Percentiles rank a stretch among this genome's conserved stretches.
These are phyloP conservation scores for Gasteruption jaculator DNA, from an alignment of 2,888 invertebrate species.

Conservation along the genomic window DNA sequence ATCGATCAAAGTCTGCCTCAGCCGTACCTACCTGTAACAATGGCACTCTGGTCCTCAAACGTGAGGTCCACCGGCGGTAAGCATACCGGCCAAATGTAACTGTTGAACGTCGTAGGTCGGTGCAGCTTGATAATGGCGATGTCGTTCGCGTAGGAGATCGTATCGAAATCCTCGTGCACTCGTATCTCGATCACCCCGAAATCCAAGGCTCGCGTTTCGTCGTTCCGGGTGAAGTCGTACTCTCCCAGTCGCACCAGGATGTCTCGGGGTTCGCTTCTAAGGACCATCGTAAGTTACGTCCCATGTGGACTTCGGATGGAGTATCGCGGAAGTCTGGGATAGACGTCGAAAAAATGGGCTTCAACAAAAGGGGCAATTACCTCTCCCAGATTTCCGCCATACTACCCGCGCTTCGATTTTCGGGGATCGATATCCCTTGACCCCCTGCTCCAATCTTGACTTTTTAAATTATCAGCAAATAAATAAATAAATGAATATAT, in stretches of 20 bases:
- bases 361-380: too few species aligned
- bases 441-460: too few species aligned
- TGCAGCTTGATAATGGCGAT: constrained; percentile 70
- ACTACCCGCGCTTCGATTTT: not conserved
- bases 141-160: constrained; percentile 69
- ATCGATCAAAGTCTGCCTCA: not conserved
- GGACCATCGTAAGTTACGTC: too few species aligned
- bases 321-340: too few species aligned
- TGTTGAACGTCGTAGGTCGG: constrained; percentile 65
- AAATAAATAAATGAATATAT: too few species aligned
- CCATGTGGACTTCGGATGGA: too few species aligned
- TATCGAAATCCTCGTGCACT: constrained; percentile 66
- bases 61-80: constrained; percentile 65
- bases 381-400: not conserved
- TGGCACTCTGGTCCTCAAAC: constrained; percentile 61
- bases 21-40: constrained; percentile 62
- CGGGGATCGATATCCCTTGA: too few species aligned
- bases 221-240: constrained; percentile 66
- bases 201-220: constrained; percentile 69
- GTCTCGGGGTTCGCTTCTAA: constrained; percentile 59
- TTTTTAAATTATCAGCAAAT: too few species aligned
- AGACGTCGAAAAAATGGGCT: too few species aligned
- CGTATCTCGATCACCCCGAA: constrained; percentile 65
- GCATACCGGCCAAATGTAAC: constrained; percentile 81
- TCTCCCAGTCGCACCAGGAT: constrained; percentile 74